Evolutionary conservation across 2,797 vertebrate genomes (phyloP).

Genomic region (Cyclopterus lumpus): DNA sequence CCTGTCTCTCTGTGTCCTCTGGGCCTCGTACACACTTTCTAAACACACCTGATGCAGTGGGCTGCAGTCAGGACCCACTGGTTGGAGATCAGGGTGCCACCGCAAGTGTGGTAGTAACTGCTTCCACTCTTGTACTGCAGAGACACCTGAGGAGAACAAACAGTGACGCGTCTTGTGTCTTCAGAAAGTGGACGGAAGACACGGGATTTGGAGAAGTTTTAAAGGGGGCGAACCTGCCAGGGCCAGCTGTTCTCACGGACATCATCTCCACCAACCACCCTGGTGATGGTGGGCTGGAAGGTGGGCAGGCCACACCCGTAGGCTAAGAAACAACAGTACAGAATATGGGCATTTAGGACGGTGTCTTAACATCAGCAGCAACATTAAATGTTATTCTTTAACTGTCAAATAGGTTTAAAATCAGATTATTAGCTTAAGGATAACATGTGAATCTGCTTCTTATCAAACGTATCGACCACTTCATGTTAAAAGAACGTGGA

Average conservation of each 20-base stretch:
- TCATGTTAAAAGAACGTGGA: not conserved
- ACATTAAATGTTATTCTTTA: not conserved
- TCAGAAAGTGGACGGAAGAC: not conserved
- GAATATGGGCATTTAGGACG: not conserved
- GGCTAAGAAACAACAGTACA: conserved; percentile 78
- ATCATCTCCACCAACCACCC: conserved; percentile 88
- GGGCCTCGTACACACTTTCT: not conserved
- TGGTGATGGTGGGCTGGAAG: conserved; percentile 65
- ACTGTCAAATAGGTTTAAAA: not conserved
- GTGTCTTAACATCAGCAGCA: not conserved
- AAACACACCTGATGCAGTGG: conserved; percentile 88
- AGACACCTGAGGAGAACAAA: conserved; percentile 81
- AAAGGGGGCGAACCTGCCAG: conserved; percentile 88
- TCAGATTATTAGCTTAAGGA: not conserved
- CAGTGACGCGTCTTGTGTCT: not conserved
- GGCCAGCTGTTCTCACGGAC: conserved; percentile 90
- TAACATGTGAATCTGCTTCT: not conserved
- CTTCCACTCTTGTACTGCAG: conserved; percentile 84
- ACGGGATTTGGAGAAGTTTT: not conserved
- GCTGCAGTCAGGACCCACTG: conserved; percentile 92
- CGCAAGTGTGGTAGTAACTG: conserved; percentile 87
- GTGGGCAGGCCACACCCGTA: conserved; percentile 88
- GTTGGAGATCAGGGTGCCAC: conserved; percentile 85
- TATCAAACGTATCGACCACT: not conserved
- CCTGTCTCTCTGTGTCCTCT: not conserved